phyloP scores from a whole-genome alignment of 2,113 vertebrate genomes.

The Chaetura pelagica region DNA sequence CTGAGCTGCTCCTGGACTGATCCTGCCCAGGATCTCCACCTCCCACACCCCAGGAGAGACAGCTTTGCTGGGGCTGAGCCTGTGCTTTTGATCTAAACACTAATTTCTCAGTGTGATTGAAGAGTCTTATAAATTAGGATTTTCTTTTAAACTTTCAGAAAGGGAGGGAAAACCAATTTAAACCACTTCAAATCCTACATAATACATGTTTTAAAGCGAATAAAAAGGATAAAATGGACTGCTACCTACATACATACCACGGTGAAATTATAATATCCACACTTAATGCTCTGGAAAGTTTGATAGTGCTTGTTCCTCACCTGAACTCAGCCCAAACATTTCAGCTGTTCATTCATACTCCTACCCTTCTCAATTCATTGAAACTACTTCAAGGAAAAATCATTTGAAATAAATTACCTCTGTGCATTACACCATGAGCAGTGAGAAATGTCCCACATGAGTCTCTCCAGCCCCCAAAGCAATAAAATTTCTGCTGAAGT shows the following conservation, averaged over 20 bases:
- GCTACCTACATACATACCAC: not conserved
- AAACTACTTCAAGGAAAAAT: conserved; percentile 78
- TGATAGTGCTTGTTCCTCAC: not conserved
- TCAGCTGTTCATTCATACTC: conserved; percentile 24
- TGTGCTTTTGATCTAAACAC: not conserved
- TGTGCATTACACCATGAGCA: conserved; percentile 30
- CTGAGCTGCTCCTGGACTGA: not conserved
- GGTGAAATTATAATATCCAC: not conserved
- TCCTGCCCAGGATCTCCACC: not conserved
- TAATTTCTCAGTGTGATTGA: not conserved
- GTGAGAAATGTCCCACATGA: conserved; percentile 71
- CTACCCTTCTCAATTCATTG: conserved; percentile 61
- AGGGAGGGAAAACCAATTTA: not conserved
- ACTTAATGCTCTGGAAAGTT: conserved; percentile 17
- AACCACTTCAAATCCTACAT: not conserved
- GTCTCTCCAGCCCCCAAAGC: conserved; percentile 67
- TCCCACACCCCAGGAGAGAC: not conserved
- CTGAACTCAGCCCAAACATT: not conserved
- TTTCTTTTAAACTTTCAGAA: conserved; percentile 29
- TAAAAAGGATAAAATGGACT: not conserved
- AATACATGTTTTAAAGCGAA: not conserved
- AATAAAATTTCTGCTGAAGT: conserved; percentile 78
- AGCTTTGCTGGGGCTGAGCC: not conserved
- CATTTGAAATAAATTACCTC: conserved; percentile 76
- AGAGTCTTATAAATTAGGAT: not conserved